Base-by-base conservation (phyloP, 2,113 vertebrate species). In the Neogale vison region DNA sequence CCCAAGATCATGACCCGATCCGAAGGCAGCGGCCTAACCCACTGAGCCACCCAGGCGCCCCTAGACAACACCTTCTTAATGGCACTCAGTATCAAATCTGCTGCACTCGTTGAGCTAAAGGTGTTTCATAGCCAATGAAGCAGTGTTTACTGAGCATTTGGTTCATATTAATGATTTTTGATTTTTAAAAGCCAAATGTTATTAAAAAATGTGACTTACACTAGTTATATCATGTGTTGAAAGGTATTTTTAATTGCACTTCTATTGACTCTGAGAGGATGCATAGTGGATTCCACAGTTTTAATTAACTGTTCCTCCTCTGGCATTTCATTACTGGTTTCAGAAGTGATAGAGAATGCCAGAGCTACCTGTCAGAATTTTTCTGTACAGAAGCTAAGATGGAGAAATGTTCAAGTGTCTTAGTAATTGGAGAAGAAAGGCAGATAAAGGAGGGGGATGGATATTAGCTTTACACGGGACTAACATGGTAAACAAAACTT, bases 291-390 rank as follows among this genome's bases (percentile, higher is more conserved):
- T 97, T 97, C 93, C 90, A 80, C 42, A 63, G 71, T 95, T 97
- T 98, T 97, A 98, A 97, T 98, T 83, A 98, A 90, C 79, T 1
- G 0, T 97, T 97, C 84, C 21, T 97, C 86, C 93, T 96, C 92
- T 97, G 90, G 86, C 24, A 96, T 95, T 97, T 98, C 96, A 90
- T 96, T 96, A 79, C 90, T 93, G 45, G 17, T 96, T 98, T 98
- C 63, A 82, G 26, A 98, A 98, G 45, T 90, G 83, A 92, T 63
- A 83, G 93, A 36, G 59, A 47, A 84, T 96, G 85, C 45, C 92
- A 67, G 93, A 97, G 88, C 91, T 74, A 92, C 97, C 76, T 98
- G 83, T 98, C 90, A 98, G 15, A 18, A 74, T 87, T 93, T 91
- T 96, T 85, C 80, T 97, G 6, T 85, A 81, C 96, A 97, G 95